Conservation (phyloP, 2,888 invertebrate species). For the Spilarctia lutea region DNA sequence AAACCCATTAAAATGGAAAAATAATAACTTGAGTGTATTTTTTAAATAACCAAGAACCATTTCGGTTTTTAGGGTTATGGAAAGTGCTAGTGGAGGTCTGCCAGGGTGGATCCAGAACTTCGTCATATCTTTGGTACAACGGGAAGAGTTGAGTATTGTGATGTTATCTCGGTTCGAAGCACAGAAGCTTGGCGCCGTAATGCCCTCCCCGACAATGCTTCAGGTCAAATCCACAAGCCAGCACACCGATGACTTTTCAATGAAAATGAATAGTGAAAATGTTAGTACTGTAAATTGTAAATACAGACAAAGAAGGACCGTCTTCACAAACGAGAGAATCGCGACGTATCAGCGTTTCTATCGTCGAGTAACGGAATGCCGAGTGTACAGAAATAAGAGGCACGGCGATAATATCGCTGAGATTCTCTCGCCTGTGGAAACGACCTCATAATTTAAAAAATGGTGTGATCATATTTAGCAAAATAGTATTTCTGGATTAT, state of each 20-base stretch:
- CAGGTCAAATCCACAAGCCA: constrained; percentile 35
- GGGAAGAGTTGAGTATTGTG: constrained; percentile 78
- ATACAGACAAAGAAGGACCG: too few relatives aligned
- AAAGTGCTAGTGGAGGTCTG: constrained; percentile 87
- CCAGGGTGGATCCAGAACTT: constrained; percentile 90
- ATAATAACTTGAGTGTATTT: neutral
- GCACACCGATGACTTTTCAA: neutral
- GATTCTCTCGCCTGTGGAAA: too few relatives aligned
- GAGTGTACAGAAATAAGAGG: too few relatives aligned
- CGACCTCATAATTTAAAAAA: neutral
- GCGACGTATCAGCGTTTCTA: too few relatives aligned
- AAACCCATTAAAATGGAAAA: too few relatives aligned
- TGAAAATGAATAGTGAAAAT: constrained; percentile 36
- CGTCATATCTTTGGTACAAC: constrained; percentile 86
- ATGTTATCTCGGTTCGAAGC: constrained; percentile 68
- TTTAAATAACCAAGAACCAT: neutral
- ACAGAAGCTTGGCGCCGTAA: constrained; percentile 61
- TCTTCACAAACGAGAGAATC: too few relatives aligned
- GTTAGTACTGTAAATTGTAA: constrained; percentile 26
- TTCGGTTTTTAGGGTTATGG: constrained; percentile 76
- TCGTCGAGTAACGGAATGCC: too few relatives aligned
- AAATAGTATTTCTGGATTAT: neutral
- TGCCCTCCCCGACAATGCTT: constrained; percentile 60
- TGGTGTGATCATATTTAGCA: neutral
- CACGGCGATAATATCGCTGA: too few relatives aligned